A percentile compares a stretch with the other conserved stretches of the same genome.
Evolutionary conservation across 2,113 vertebrate species (phyloP).

Genomic region (Atractosteus spatula): DNA sequence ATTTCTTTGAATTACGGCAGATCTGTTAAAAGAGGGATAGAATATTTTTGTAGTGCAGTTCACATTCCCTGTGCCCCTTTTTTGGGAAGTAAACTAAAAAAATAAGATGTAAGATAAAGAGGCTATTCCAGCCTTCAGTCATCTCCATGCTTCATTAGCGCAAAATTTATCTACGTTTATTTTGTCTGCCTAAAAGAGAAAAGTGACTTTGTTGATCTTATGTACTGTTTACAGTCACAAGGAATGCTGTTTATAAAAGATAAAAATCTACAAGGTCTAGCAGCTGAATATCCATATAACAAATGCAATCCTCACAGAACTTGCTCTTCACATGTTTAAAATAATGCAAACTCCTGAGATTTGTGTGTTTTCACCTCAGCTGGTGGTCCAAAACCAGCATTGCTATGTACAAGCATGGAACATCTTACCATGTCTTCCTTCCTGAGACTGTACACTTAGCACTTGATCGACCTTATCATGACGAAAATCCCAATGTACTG

Average conservation of each 20-base stretch:
- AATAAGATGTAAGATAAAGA: constrained; percentile 13
- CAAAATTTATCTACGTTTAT: constrained; percentile 22
- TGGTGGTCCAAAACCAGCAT: too few species aligned
- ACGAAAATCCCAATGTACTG: too few species aligned
- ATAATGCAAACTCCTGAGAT: too few species aligned
- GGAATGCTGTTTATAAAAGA: constrained; percentile 31
- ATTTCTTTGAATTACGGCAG: too few species aligned
- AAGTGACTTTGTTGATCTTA: constrained; percentile 20
- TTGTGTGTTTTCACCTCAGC: too few species aligned
- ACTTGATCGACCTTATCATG: too few species aligned
- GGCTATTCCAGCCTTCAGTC: neutral
- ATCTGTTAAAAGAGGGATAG: too few species aligned
- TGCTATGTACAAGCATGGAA: too few species aligned
- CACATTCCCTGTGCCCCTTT: neutral
- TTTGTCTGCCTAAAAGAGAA: constrained; percentile 26
- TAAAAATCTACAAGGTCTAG: constrained; percentile 14
- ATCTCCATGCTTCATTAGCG: constrained; percentile 26
- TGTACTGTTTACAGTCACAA: constrained; percentile 21
- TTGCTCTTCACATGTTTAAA: too few species aligned
- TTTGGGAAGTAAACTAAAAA: too few species aligned
- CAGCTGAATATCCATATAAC: constrained; percentile 9
- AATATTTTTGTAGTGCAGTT: neutral
- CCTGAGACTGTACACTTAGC: too few species aligned
- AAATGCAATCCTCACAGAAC: neutral
- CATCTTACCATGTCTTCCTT: too few species aligned